These are phyloP conservation scores for Diplodus puntazzo DNA, from an alignment of 2,797 vertebrate species.

Conservation along the genomic window DNA sequence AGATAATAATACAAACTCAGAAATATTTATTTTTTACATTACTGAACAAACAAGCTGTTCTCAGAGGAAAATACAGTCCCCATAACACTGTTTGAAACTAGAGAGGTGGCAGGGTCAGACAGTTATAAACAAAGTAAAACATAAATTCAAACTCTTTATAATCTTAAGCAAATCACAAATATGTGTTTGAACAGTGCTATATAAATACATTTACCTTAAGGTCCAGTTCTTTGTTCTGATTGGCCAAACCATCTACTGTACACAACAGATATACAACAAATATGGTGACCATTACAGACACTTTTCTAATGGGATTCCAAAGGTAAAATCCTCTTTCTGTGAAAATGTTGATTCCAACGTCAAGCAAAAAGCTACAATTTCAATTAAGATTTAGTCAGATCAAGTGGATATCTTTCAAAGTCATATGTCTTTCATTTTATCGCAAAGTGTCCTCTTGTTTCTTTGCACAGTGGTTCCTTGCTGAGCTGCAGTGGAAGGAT, in stretches of 20 bases:
- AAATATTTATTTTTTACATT: no score
- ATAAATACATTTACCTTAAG: neutral
- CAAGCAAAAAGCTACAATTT: neutral
- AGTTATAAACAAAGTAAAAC: no score
- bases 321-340: neutral
- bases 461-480: neutral
- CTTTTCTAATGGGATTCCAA: neutral
- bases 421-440: neutral
- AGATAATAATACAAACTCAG: no score
- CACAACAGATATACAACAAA: neutral
- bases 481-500: neutral
- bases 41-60: no score
- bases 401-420: neutral
- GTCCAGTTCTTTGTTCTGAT: neutral
- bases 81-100: no score
- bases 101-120: no score
- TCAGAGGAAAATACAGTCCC: no score
- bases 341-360: neutral
- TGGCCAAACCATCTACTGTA: neutral
- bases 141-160: neutral
- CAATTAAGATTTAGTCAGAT: neutral
- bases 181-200: neutral
- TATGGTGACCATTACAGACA: neutral
- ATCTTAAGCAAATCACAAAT: neutral
- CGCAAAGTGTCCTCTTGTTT: neutral